Evolutionary conservation across 2,113 vertebrate genomes (phyloP).

Genomic region (Suricata suricatta): DNA sequence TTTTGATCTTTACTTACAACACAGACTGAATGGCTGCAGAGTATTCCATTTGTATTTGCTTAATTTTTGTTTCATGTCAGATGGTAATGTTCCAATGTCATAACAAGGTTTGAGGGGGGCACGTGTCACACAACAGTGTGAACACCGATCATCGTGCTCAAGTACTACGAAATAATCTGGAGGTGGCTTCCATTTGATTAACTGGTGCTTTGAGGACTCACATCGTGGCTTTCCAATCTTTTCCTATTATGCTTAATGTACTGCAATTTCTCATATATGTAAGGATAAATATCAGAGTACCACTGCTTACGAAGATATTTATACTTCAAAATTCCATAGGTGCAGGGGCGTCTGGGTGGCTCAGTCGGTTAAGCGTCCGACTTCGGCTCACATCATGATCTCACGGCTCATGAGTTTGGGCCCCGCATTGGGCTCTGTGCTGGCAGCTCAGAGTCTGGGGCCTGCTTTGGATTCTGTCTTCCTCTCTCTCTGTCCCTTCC

Average conservation of each 20-base stretch:
- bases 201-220: not conserved
- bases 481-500: no score
- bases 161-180: not conserved
- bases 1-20: not conserved
- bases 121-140: accelerated
- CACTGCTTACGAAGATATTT: not conserved
- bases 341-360: not conserved
- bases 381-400: no score
- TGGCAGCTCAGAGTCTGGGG: no score
- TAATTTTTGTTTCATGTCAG: not conserved
- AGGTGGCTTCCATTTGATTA: not conserved
- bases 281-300: not conserved
- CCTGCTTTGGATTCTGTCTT: no score
- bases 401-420: no score
- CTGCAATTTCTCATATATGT: not conserved
- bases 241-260: not conserved
- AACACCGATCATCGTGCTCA: not conserved
- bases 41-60: not conserved
- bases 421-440: no score
- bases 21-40: not conserved
- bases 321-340: not conserved
- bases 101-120: not conserved
- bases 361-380: no score
- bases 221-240: not conserved
- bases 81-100: accelerated